These are phyloP conservation scores for Rhingia rostrata DNA, from an alignment of 2,888 invertebrate genomes.

Conservation along the genomic window DNA sequence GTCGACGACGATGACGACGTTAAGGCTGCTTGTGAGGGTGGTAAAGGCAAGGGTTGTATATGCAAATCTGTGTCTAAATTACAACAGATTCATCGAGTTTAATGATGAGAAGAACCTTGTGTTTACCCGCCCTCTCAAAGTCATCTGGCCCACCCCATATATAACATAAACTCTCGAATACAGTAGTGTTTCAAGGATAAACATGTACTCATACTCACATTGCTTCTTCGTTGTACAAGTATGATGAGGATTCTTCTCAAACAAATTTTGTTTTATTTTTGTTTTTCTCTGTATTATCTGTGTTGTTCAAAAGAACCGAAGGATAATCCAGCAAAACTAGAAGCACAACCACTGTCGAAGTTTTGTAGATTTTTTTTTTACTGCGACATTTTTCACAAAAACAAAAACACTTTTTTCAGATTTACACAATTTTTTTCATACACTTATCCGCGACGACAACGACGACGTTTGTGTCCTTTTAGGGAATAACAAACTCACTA, in stretches of 20 bases:
- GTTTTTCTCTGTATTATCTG: constrained; percentile 14
- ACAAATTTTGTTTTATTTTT: constrained; percentile 20
- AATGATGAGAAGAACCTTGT: constrained; percentile 68
- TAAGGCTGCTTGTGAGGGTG: background rate
- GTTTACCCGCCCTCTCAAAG: constrained; percentile 60
- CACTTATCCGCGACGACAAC: constrained; percentile 50
- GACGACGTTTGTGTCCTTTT: constrained; percentile 44
- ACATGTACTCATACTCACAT: constrained; percentile 66
- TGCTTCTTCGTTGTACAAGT: constrained; percentile 66
- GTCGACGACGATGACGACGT: background rate
- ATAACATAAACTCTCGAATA: background rate
- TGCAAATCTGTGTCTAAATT: constrained; percentile 59
- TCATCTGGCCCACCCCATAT: constrained; percentile 22
- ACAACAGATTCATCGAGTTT: constrained; percentile 71
- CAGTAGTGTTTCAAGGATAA: constrained; percentile 63
- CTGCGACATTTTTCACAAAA: constrained; percentile 48
- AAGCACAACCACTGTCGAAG: constrained; percentile 7
- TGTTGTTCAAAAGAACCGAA: constrained; percentile 48
- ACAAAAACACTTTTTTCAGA: constrained; percentile 19
- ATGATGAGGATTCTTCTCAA: constrained; percentile 50
- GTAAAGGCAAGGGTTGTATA: constrained; percentile 3
- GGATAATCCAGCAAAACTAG: constrained; percentile 54
- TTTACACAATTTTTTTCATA: background rate
- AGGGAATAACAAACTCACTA: constrained; percentile 44
- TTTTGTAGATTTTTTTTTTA: constrained; percentile 27